Percentiles rank a stretch among this genome's conserved stretches.
phyloP scores from a whole-genome alignment of 2,888 invertebrate species.

The Agrypnus murinus region DNA sequence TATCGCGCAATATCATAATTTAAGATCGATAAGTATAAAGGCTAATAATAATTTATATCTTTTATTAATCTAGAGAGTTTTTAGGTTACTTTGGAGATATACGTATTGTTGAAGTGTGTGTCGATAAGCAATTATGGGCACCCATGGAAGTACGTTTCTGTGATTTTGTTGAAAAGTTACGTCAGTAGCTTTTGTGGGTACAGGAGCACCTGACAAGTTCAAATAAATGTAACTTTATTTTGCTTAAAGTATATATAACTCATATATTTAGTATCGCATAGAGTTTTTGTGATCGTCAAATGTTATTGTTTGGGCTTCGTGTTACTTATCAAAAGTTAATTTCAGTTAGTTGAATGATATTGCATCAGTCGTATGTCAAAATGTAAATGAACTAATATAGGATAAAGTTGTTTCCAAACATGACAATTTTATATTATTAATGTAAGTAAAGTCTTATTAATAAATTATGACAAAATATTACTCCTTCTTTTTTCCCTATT shows the following conservation, averaged over 20 bases:
- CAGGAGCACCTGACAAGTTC: slow-evolving; percentile 35
- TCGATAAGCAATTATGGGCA: slow-evolving; percentile 6
- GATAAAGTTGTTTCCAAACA: too few relatives aligned
- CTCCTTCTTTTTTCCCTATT: too few relatives aligned
- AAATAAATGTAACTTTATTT: slow-evolving; percentile 19
- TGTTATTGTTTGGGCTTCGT: too few relatives aligned
- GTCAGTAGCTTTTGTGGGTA: slow-evolving; percentile 26
- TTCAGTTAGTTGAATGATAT: too few relatives aligned
- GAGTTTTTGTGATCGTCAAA: too few relatives aligned
- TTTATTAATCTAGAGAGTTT: slow-evolving; percentile 8
- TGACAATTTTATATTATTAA: too few relatives aligned
- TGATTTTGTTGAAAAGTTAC: slow-evolving; percentile 29
- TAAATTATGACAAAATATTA: too few relatives aligned
- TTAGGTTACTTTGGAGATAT: slow-evolving; percentile 31
- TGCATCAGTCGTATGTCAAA: too few relatives aligned
- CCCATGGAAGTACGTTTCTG: slow-evolving; percentile 32
- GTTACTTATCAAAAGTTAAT: too few relatives aligned
- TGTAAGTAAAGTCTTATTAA: too few relatives aligned
- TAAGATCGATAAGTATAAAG: slow-evolving; percentile 63
- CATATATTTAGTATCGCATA: too few relatives aligned
- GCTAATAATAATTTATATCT: slow-evolving; percentile 1
- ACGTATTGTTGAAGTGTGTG: slow-evolving; percentile 25
- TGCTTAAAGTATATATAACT: not conserved
- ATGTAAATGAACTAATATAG: too few relatives aligned
- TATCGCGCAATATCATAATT: slow-evolving; percentile 66